Conservation (phyloP, 2,113 vertebrate species). For the Colaptes auratus region DNA sequence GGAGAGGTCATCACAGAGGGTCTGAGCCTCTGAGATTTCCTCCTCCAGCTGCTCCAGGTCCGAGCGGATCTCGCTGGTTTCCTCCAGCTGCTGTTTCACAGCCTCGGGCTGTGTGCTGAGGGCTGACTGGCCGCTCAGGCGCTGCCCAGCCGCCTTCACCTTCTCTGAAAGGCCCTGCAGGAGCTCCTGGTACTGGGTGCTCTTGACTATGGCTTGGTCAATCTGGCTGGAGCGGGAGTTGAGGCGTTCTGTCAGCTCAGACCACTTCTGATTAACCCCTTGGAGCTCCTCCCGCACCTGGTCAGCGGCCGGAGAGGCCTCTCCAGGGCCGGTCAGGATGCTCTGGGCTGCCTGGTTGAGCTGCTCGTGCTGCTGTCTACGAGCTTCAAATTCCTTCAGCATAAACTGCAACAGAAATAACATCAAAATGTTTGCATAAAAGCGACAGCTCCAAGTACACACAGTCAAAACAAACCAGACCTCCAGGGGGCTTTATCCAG, state of each 20-base stretch:
- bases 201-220: slow-evolving; percentile 91
- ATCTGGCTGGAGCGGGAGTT: slow-evolving; percentile 88
- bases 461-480: slow-evolving; percentile 70
- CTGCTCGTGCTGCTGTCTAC: slow-evolving; percentile 91
- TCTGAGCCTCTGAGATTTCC: slow-evolving; percentile 85
- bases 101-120: slow-evolving; percentile 92
- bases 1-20: slow-evolving; percentile 87
- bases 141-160: slow-evolving; percentile 81
- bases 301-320: slow-evolving; percentile 81
- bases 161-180: slow-evolving; percentile 87
- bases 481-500: slow-evolving; percentile 28
- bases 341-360: slow-evolving; percentile 90
- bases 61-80: slow-evolving; percentile 93
- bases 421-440: slow-evolving; percentile 61
- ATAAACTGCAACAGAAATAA: slow-evolving; percentile 89
- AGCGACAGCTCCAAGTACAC: slow-evolving; percentile 66
- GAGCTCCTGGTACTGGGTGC: slow-evolving; percentile 87
- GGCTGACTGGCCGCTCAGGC: slow-evolving; percentile 85
- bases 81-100: slow-evolving; percentile 89
- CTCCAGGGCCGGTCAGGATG: slow-evolving; percentile 83
- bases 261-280: slow-evolving; percentile 89
- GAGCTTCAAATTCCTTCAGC: slow-evolving; percentile 97
- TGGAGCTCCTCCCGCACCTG: slow-evolving; percentile 85
- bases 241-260: slow-evolving; percentile 84
- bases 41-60: slow-evolving; percentile 87